Conservation (phyloP, 1,140 invertebrate species). For the Cheumatopsyche charites region DNA sequence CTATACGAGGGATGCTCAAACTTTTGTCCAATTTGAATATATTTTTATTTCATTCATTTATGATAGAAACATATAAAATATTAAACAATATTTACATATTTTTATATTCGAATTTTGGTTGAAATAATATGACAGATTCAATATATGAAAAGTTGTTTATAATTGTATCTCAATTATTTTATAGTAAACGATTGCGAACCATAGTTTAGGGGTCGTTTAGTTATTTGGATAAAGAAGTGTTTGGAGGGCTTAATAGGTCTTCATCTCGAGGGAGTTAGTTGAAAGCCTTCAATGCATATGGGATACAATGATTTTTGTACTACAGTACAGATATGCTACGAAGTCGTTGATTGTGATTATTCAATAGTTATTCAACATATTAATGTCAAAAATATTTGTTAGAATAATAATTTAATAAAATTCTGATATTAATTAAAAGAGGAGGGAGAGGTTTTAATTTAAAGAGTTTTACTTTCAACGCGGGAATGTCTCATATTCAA, state of each 20-base stretch:
- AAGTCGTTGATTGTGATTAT: conserved; percentile 12
- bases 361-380: no score
- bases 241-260: conserved; percentile 40
- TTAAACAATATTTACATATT: neutral
- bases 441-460: no score
- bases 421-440: neutral
- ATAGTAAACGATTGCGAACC: neutral
- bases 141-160: no score
- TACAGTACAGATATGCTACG: neutral
- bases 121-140: no score
- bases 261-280: conserved; percentile 38
- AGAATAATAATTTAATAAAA: conserved; percentile 1
- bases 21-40: neutral
- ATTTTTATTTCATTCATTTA: conserved; percentile 3
- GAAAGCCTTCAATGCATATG: conserved; percentile 39
- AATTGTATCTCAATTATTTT: no score
- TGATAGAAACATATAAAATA: neutral
- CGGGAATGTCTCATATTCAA: no score
- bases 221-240: conserved; percentile 41
- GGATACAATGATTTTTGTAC: conserved; percentile 37
- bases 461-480: no score
- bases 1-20: conserved; percentile 15
- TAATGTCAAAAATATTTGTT: conserved; percentile 1
- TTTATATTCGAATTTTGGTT: no score
- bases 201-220: conserved; percentile 24